Base-by-base conservation (phyloP, 2,797 vertebrate genomes). In the Coilia nasus region DNA sequence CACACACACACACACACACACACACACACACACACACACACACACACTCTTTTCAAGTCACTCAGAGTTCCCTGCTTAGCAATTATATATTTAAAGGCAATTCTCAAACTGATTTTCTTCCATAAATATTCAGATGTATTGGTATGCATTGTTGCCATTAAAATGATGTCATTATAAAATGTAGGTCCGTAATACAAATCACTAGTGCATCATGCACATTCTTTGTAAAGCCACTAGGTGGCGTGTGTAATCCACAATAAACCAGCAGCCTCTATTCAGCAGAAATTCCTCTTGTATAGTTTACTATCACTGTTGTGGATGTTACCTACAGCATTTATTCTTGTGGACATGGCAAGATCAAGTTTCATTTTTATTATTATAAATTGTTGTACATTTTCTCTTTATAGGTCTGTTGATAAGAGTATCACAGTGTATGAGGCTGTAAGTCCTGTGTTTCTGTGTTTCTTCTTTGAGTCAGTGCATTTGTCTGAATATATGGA, bases 401-500 rank as follows among this genome's bases (percentile, higher is more conserved):
- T 64, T 50, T 15, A 78, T 85, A 96, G 95, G 84, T 96, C 95
- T 83, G 94, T 96, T 91, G 95, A 96, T 90, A 96, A 96, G 92
- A 95, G 93, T 0, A 92, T 96, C 0, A 88, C 91, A 35, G 71
- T 96, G 67, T 96, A 96, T 83, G 94, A 96, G 83, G 92, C 95
- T 67, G 95, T 96, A 86, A 96, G 95, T 95, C 54, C 25, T 46
- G 14, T 80, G 9, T 41, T 4, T 35, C 44, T 15, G 31, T 78
- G 2, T 44, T 21, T 71, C 3, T 64, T 62, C 6, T n/a, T 0
- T 64, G 12, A 28, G 12, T 25, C 2, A 54, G 5, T 54, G 50
- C 50, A 11, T 54, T 10, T 54, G 56, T 7, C 46, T 35, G 41
- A 46, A 21, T 3, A 64, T 31, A 67, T 67, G 10, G 3, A 67